Evolutionary conservation across 2,888 invertebrate species (phyloP), one percentile per base, ranked within the genome.

Genomic region (Cenopis cana): DNA sequence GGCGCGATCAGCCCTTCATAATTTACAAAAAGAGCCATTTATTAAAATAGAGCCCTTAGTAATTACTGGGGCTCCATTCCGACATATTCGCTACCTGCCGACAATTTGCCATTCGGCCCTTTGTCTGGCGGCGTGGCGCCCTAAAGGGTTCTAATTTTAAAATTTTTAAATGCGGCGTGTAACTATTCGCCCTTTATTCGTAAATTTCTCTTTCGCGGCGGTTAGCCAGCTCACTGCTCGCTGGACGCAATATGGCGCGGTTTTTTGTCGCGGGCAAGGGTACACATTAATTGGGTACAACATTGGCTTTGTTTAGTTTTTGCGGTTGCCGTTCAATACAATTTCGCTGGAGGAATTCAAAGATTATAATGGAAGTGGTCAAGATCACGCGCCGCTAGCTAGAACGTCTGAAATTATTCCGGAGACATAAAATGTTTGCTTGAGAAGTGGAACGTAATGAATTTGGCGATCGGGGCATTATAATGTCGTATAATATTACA

Each of bases 61-160:
- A 93, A 93, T 93, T 93, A 93, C 90, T 85, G 88, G 86, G 85
- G 86, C 84, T 88, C 83, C 87, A 86, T 86, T 90, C 85, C 86
- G 84, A 84, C 86, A 89, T 91, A 92, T 93, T 93, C 92, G 93
- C 93, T 93, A 93, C 93, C 92, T 93, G 93, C 93, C 87, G 86
- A 85, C 90, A 92, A 90, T 93, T 93, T 90, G 93, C 90, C 90
- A 93, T 91, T 92, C 87, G 90, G 86, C 86, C 85, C 89, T 89
- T 93, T 93, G 93, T 93, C 89, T 91, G 93, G 84, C 92, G 90
- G 93, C 88, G 92, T 92, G 93, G 93, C 93, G 93, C 93, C 93
- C 93, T 88, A 93, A 93, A 93, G 93, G 93, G 93, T 91, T 93
- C 87, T 89, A 92, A 93, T 93, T 93, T 88, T 90, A 91, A 93